Percentiles rank a stretch among this genome's conserved stretches.
Conservation (phyloP, 1,140 invertebrate genomes). For the Procambarus virginalis region DNA sequence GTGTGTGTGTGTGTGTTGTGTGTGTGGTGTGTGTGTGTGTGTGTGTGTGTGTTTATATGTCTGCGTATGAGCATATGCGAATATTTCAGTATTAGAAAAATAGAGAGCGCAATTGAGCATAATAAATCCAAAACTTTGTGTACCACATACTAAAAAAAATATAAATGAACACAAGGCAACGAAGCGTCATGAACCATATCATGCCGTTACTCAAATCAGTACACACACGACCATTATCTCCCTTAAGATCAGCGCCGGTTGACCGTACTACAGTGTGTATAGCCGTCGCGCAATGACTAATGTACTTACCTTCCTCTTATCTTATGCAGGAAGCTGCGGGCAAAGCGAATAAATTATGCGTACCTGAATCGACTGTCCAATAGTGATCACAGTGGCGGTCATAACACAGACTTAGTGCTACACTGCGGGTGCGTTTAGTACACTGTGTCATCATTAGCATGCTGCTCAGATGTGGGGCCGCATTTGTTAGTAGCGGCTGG, state of each 20-base stretch:
- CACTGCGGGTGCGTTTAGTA: background rate
- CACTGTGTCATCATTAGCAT: slow-evolving; percentile 19
- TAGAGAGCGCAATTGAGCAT: too few species aligned
- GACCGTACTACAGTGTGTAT: background rate
- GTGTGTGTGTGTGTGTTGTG: too few species aligned
- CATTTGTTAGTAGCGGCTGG: too few species aligned
- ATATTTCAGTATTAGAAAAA: too few species aligned
- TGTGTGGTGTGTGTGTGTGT: too few species aligned
- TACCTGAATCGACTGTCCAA: slow-evolving; percentile 16
- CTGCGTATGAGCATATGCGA: too few species aligned
- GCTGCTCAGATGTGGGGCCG: background rate
- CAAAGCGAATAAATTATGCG: slow-evolving; percentile 7
- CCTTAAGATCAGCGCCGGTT: background rate
- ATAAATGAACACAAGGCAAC: too few species aligned
- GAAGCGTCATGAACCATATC: too few species aligned
- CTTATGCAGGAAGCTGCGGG: background rate
- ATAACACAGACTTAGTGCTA: background rate
- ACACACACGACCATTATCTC: background rate
- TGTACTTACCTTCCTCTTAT: slow-evolving; percentile 19
- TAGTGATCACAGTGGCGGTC: background rate
- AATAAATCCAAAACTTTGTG: too few species aligned
- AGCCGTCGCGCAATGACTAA: slow-evolving; percentile 13
- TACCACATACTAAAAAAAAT: too few species aligned
- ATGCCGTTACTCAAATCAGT: background rate
- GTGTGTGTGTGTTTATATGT: too few species aligned